phyloP scores from a whole-genome alignment of 2,888 invertebrate genomes.

The Tiliacea aurago region DNA sequence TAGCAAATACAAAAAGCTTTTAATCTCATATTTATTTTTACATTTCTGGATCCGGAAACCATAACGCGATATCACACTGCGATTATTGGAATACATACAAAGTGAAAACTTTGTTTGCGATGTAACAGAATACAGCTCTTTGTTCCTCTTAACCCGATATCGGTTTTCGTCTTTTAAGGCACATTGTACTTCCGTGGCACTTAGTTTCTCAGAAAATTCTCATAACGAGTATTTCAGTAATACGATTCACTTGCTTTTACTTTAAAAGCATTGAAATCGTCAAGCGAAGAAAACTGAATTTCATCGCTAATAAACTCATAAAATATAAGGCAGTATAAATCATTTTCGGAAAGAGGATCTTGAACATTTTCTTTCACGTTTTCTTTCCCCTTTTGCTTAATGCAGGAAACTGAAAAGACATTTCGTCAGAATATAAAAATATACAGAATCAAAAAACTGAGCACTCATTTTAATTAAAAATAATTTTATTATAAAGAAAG shows the following conservation, averaged over 20 bases:
- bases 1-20: constrained; percentile 37
- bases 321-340: constrained; percentile 56
- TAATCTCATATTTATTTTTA: constrained; percentile 39
- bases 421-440: no score
- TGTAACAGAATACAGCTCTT: constrained; percentile 63
- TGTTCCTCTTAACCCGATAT: constrained; percentile 70
- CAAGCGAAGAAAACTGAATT: constrained; percentile 56
- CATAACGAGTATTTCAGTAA: constrained; percentile 62
- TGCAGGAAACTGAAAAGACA: constrained; percentile 18
- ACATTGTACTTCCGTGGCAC: constrained; percentile 59
- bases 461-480: constrained; percentile 48
- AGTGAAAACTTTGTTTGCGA: constrained; percentile 59
- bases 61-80: constrained; percentile 49
- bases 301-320: constrained; percentile 54
- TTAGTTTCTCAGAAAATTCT: constrained; percentile 66
- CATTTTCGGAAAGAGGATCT: constrained; percentile 33
- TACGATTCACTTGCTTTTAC: constrained; percentile 64
- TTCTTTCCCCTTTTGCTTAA: constrained; percentile 16
- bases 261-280: constrained; percentile 63
- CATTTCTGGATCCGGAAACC: constrained; percentile 13
- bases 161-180: constrained; percentile 67
- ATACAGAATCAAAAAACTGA: constrained; percentile 8
- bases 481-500: constrained; percentile 38
- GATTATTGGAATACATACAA: constrained; percentile 62
- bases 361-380: constrained; percentile 16